Evolutionary conservation across 2,797 vertebrate species (phyloP).

Genomic region (Syndactyla subalaris): DNA sequence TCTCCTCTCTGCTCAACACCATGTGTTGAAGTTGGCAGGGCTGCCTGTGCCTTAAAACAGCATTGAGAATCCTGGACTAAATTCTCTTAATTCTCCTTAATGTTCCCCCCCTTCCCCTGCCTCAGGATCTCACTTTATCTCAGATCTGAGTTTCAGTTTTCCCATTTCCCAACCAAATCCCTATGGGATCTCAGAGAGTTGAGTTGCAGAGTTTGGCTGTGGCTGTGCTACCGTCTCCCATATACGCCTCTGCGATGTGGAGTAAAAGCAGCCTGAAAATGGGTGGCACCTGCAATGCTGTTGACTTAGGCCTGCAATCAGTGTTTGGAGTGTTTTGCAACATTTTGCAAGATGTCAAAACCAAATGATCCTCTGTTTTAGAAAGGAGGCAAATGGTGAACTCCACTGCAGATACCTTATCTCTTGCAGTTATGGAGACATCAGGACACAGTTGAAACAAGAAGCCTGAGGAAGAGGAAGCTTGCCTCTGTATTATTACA

Average conservation of each 20-base stretch:
- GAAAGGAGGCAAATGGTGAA: neutral
- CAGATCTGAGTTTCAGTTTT: neutral
- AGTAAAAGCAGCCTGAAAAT: neutral
- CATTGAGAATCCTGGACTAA: neutral
- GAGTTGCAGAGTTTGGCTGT: neutral
- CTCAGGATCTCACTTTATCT: neutral
- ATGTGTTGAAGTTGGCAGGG: neutral
- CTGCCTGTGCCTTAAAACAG: neutral
- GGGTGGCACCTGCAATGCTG: neutral
- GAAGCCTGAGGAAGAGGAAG: neutral
- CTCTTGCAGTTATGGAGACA: neutral
- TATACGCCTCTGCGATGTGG: fast-evolving
- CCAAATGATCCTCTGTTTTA: neutral
- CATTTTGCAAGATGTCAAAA: neutral
- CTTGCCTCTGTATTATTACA: neutral
- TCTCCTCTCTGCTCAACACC: neutral
- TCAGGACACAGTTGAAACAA: neutral
- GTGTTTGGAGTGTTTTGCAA: conserved; percentile 5
- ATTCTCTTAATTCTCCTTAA: neutral
- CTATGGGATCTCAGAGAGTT: fast-evolving
- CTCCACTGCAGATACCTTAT: neutral
- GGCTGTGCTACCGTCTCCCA: neutral
- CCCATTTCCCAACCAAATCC: neutral
- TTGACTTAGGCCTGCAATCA: neutral
- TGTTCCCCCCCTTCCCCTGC: fast-evolving